phyloP scores from a whole-genome alignment of 2,797 vertebrate genomes.

The Lithobates sylvaticus region DNA sequence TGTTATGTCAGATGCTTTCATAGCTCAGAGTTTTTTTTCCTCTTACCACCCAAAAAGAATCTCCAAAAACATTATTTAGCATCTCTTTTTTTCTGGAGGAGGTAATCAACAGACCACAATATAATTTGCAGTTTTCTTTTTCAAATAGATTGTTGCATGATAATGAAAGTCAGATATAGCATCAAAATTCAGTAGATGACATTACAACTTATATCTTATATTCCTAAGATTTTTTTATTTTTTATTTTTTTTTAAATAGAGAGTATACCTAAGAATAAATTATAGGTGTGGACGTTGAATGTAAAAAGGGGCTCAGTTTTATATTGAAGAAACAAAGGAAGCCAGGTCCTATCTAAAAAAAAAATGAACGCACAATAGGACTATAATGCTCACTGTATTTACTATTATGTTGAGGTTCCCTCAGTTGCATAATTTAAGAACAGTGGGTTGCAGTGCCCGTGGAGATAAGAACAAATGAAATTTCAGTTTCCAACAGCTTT shows the following conservation, averaged over 20 bases:
- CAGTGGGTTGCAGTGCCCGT: constrained; percentile 49
- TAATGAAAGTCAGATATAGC: too few species aligned
- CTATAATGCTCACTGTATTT: neutral
- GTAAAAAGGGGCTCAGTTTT: too few species aligned
- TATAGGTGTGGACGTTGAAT: too few species aligned
- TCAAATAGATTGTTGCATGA: neutral
- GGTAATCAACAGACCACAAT: constrained; percentile 27
- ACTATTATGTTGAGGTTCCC: neutral
- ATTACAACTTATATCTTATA: too few species aligned
- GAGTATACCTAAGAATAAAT: too few species aligned
- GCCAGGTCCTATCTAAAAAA: too few species aligned
- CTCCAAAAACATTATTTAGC: constrained; percentile 11
- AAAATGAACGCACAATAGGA: neutral
- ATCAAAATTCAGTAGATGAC: too few species aligned
- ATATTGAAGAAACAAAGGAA: too few species aligned
- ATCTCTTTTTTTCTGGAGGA: constrained; percentile 1
- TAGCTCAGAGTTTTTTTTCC: constrained; percentile 70
- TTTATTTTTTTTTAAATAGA: too few species aligned
- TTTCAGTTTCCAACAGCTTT: constrained; percentile 11
- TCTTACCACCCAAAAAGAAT: constrained; percentile 32
- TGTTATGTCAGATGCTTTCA: constrained; percentile 80
- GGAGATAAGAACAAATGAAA: constrained; percentile 39
- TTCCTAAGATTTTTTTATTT: too few species aligned
- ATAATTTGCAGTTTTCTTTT: neutral
- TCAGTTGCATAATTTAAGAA: constrained; percentile 63